Evolutionary conservation across 2,113 vertebrate species (phyloP).

Genomic region (Amazona vittata): DNA sequence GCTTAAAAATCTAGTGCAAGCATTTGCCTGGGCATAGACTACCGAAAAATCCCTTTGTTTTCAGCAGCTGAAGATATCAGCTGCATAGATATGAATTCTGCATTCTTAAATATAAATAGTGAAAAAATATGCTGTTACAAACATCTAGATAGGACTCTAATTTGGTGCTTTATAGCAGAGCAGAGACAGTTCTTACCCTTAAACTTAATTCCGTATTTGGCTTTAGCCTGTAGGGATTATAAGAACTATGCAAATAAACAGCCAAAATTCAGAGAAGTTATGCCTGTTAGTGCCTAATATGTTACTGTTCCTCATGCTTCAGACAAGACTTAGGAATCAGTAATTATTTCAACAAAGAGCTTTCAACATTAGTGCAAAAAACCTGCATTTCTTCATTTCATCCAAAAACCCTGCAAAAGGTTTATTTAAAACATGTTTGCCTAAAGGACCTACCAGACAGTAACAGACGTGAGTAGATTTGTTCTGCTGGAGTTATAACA

Average conservation of each 20-base stretch:
- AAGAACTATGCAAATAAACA: conserved; percentile 28
- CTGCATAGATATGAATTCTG: background rate
- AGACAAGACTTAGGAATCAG: conserved; percentile 34
- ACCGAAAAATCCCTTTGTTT: conserved; percentile 8
- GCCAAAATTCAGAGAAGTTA: conserved; percentile 36
- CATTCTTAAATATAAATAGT: background rate
- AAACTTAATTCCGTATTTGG: conserved; percentile 35
- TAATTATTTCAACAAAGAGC: conserved; percentile 35
- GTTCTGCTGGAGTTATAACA: conserved; percentile 81
- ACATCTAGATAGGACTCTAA: background rate
- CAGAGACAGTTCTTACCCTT: background rate
- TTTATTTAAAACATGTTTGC: conserved; percentile 78
- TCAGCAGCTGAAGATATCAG: background rate
- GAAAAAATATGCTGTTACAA: background rate
- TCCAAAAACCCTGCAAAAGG: conserved; percentile 48
- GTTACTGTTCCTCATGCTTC: conserved; percentile 1
- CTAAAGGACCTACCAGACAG: conserved; percentile 81
- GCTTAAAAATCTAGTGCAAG: conserved; percentile 18
- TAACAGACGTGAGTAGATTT: conserved; percentile 79
- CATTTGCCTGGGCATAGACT: background rate
- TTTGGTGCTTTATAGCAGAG: background rate
- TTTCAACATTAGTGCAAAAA: conserved; percentile 51
- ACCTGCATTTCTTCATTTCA: conserved; percentile 65
- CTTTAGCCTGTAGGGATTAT: conserved; percentile 12
- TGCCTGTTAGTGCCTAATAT: background rate